phyloP scores from a whole-genome alignment of 2,113 vertebrate species.

The Poecile atricapillus region DNA sequence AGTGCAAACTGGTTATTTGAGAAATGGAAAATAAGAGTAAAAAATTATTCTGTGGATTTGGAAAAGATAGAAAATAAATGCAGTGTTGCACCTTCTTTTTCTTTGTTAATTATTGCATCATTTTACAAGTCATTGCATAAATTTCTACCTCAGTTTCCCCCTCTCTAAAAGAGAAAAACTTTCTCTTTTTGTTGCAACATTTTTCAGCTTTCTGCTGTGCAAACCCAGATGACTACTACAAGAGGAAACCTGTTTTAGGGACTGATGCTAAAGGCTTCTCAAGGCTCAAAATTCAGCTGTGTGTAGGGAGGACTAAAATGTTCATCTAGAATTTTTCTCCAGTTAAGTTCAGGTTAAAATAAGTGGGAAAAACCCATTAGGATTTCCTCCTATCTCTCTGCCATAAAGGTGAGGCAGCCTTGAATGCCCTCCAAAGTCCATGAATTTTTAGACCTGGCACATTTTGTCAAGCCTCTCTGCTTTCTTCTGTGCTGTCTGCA shows the following conservation, averaged over 20 bases:
- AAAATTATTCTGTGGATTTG: background rate
- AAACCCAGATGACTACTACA: background rate
- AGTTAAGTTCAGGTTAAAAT: background rate
- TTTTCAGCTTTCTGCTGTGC: background rate
- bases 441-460: background rate
- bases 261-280: background rate
- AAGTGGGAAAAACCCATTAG: background rate
- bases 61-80: background rate
- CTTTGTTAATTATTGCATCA: background rate
- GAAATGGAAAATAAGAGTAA: background rate
- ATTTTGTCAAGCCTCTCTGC: background rate
- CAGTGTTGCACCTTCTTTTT: background rate
- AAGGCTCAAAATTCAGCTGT: background rate
- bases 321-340: background rate
- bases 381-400: background rate
- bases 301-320: background rate
- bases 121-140: background rate
- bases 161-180: background rate
- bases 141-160: background rate
- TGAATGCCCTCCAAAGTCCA: fast-evolving
- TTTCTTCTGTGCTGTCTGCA: background rate
- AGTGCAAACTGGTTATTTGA: background rate
- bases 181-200: background rate
- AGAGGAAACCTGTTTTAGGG: background rate
- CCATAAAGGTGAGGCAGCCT: background rate